Conservation (phyloP, 2,888 invertebrate genomes). For the Leptopterna dolabrata region DNA sequence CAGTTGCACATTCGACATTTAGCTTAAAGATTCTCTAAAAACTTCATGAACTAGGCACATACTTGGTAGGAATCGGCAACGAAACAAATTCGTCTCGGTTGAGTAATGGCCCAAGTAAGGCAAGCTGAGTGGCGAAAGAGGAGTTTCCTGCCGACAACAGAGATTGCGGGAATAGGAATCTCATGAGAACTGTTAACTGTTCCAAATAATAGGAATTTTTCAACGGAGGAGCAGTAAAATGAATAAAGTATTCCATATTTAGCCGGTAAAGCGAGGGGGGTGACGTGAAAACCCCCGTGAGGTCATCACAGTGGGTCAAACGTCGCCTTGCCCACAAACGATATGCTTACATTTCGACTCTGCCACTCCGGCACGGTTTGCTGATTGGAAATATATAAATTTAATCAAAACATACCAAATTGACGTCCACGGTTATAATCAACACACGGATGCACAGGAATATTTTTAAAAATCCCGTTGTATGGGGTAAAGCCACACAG, state of each 20-base stretch:
- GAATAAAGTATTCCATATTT: slow-evolving; percentile 34
- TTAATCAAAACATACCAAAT: slow-evolving; percentile 17
- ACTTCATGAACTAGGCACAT: background rate
- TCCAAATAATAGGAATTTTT: background rate
- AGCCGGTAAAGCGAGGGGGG: slow-evolving; percentile 53
- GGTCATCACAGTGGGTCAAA: slow-evolving; percentile 60
- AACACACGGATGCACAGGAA: background rate
- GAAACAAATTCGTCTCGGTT: background rate
- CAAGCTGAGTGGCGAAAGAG: background rate
- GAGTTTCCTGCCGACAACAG: background rate
- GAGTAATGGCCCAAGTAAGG: background rate
- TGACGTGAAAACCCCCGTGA: slow-evolving; percentile 58
- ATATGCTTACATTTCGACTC: background rate
- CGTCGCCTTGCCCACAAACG: slow-evolving; percentile 27
- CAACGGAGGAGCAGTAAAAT: background rate
- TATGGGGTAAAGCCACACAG: slow-evolving; percentile 39
- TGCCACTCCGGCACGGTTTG: background rate
- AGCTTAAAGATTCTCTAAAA: too few species aligned
- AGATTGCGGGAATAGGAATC: too few species aligned
- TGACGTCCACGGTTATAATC: background rate
- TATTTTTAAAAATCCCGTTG: slow-evolving; percentile 42
- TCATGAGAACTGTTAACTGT: background rate
- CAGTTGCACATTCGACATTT: too few species aligned
- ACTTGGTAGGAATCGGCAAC: background rate
- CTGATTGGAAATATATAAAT: background rate